These are phyloP conservation scores for Scortum barcoo DNA, from an alignment of 2,113 vertebrate species.

Conservation along the genomic window DNA sequence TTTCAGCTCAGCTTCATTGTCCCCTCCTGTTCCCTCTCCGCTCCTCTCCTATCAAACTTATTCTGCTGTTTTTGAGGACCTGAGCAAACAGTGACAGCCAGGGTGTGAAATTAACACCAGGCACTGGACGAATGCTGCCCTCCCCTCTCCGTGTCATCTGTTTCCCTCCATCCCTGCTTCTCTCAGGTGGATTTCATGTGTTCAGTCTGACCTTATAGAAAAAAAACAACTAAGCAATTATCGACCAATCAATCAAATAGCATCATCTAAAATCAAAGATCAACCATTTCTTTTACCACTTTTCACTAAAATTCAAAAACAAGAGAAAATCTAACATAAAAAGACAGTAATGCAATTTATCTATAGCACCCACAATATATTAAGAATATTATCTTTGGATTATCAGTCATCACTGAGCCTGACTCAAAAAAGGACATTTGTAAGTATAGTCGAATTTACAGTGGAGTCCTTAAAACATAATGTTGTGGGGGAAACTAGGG, in stretches of 20 bases:
- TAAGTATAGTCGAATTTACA: background rate
- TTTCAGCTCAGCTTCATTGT: background rate
- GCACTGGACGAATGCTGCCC: constrained; percentile 6
- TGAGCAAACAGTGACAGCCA: constrained; percentile 43
- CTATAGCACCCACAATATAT: background rate
- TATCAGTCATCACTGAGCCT: background rate
- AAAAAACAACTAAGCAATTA: background rate
- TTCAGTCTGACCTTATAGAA: background rate
- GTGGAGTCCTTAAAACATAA: too few relatives aligned
- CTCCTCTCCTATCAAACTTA: background rate
- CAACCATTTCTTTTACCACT: background rate
- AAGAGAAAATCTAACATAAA: background rate
- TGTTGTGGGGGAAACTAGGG: background rate
- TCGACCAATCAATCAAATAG: background rate
- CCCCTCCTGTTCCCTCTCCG: background rate
- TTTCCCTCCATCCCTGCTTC: background rate
- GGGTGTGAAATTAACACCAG: constrained; percentile 50
- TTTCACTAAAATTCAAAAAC: background rate
- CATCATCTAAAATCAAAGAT: background rate
- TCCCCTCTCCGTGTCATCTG: background rate
- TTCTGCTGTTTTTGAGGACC: constrained; percentile 29
- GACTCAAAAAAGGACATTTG: background rate
- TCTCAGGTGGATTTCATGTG: background rate
- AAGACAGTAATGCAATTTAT: background rate
- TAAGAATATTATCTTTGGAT: background rate